Evolutionary conservation across 2,113 vertebrate species (phyloP).

Genomic region (Stercorarius parasiticus): DNA sequence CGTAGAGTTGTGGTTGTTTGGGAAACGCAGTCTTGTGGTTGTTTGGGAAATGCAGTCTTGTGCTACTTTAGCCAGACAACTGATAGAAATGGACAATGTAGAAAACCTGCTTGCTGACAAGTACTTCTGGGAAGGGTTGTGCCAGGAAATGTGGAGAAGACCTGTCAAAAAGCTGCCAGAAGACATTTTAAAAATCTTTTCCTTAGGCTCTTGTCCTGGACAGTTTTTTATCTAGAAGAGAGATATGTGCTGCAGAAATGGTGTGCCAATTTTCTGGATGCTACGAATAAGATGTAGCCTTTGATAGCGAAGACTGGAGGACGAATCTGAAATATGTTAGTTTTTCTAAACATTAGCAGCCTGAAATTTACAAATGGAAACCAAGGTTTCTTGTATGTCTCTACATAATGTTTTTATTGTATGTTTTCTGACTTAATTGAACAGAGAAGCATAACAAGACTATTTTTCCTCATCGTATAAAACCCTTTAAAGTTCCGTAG

Average conservation of each 20-base stretch:
- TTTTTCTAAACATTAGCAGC: neutral
- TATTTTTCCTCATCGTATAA: neutral
- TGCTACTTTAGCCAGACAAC: neutral
- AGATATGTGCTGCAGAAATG: neutral
- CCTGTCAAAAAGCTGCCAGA: constrained; percentile 23
- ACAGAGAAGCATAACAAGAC: neutral
- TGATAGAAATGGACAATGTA: neutral
- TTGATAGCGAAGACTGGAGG: neutral
- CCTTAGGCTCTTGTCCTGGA: neutral
- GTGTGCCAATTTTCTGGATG: neutral
- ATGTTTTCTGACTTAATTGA: constrained; percentile 1
- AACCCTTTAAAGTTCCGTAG: neutral
- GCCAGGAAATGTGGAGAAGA: neutral
- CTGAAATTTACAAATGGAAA: neutral
- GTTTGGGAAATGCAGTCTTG: neutral
- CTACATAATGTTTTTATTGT: neutral
- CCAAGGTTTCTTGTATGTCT: rapidly evolving
- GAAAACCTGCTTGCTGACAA: neutral
- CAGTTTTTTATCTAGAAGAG: neutral
- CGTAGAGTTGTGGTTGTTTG: neutral
- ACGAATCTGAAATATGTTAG: neutral
- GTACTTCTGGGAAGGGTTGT: neutral
- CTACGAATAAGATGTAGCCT: neutral
- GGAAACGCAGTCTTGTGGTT: neutral
- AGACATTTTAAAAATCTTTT: neutral